Conservation (phyloP, 2,888 invertebrate species). For the Lasioglossum malachurum region DNA sequence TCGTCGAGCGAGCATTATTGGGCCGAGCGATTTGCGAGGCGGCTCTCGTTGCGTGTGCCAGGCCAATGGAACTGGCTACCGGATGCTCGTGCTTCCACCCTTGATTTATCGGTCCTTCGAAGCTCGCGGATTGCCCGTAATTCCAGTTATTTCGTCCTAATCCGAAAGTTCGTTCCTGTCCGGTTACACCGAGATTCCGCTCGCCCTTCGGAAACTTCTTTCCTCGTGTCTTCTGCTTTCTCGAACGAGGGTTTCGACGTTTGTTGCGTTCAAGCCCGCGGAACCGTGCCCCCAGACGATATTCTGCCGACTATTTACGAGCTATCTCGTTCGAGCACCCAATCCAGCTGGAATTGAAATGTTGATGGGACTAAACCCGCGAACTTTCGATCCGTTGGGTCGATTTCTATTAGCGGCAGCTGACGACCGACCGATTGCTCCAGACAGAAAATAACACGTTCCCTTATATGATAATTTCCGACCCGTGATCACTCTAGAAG, state of each 20-base stretch:
- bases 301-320: conserved; percentile 31
- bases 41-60: conserved; percentile 74
- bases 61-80: conserved; percentile 76
- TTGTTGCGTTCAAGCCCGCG: neutral
- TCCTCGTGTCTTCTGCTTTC: conserved; percentile 41
- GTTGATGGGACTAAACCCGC: conserved; percentile 21
- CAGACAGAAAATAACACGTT: conserved; percentile 13
- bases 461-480: conserved; percentile 10
- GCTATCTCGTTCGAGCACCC: conserved; percentile 33
- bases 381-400: conserved; percentile 10
- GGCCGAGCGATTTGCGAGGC: conserved; percentile 46
- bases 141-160: conserved; percentile 76
- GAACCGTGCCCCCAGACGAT: neutral
- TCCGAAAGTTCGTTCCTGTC: conserved; percentile 71
- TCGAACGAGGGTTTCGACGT: neutral
- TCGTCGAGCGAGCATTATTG: conserved; percentile 63
- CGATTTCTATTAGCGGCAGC: conserved; percentile 26
- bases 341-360: conserved; percentile 40
- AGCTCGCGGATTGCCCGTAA: conserved; percentile 79
- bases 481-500: neutral
- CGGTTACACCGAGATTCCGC: conserved; percentile 54
- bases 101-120: conserved; percentile 78
- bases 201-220: conserved; percentile 39
- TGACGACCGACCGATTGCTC: conserved; percentile 3
- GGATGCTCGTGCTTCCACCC: conserved; percentile 77